Base-by-base conservation (phyloP, 92 coral and sea anemone genomes). In the Parazoanthus darwini region DNA sequence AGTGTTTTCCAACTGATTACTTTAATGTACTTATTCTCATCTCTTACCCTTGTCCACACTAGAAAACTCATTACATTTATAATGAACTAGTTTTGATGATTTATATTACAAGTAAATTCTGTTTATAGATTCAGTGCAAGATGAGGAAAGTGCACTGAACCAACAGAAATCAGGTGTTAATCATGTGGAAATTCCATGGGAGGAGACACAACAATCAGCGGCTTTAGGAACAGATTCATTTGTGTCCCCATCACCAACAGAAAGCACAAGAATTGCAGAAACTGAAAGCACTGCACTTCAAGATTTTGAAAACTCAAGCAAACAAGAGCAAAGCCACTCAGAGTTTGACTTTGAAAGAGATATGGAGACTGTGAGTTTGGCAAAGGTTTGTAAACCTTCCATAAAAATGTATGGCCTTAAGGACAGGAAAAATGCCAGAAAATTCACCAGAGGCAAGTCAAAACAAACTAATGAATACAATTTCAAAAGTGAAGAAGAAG, bases 161-260 rank as follows among this genome's bases (percentile, higher is more conserved):
- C 67, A 72, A 68, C 36, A 44, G 67, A 48, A 23, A 71, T 38
- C 51, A 26, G 44, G 7, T 50, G 13, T 33, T 26, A 44, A 50
- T 44, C 63, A n/a, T 70, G 78, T 33, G 44, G 78, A 46, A 20
- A 71, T 22, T 44, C 16, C 42, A 5, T 89, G 90, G 93, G 90
- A 89, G 84, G 89, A 89, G 66, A 91, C 92, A 48, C 93, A 91
- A 72, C 65, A 77, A 22, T 43, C 80, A 54, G 36, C 46, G 42
- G 80, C 37, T 56, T 77, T 71, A 83, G 92, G 26, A 54, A 59
- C 86, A 54, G 93, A 91, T 68, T 84, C 91, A 8, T 91, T 82
- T 66, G 86, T 82, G 80, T 88, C 79, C 72, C 87, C 89, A 56
- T 78, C 89, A 56, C 89, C 89, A 48, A 88, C 81, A 63, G 20